Evolutionary conservation across 1,140 invertebrate genomes (phyloP), one percentile per base, ranked within the genome.

Genomic region (Laodelphax striatellus): DNA sequence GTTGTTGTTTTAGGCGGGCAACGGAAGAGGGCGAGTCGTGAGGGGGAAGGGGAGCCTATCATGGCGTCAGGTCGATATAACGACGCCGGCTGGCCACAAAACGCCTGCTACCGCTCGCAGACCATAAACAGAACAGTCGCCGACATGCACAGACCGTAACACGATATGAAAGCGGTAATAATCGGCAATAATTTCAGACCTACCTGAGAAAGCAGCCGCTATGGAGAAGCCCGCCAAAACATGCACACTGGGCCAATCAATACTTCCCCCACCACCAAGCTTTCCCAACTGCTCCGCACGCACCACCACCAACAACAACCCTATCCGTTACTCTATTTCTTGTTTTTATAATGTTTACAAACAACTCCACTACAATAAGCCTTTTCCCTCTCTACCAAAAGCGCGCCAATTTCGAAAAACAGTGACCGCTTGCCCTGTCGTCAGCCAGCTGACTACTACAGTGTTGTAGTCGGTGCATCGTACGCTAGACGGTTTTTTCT

Each of bases 1-100:
- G 46, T 50, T 50, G 46, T 50, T 50, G 46, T 50, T 50, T 50
- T 50, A 50, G 43, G n/a, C n/a, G n/a, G n/a, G n/a, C n/a, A n/a
- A n/a, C n/a, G 19, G n/a, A 46, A 31, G 28, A 31, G 34, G 11
- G 34, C 46, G 46, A 13, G 16, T 11, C 16, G 46, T 14, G 6
- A 1, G 46, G 46, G 46, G 46, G 16, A 6, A 17, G 11, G 34
- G 46, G 46, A 17, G 46, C 14, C 46, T 50, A 22, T 50, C 11
- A 50, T 50, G 46, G 46, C 46, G 46, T 50, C 46, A 28, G 46
- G 46, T 50, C 46, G 46, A 50, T 50, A 50, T 50, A 50, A 17
- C 46, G 46, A 50, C 46, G 46, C 46, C 16, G 34, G 46, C 46
- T 11, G 34, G 34, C 11, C 34, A 28, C 24, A 38, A 2, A 13